Evolutionary conservation across 2,797 vertebrate genomes (phyloP), one percentile per base, ranked within the genome.

Genomic region (Pteronotus mesoamericanus): DNA sequence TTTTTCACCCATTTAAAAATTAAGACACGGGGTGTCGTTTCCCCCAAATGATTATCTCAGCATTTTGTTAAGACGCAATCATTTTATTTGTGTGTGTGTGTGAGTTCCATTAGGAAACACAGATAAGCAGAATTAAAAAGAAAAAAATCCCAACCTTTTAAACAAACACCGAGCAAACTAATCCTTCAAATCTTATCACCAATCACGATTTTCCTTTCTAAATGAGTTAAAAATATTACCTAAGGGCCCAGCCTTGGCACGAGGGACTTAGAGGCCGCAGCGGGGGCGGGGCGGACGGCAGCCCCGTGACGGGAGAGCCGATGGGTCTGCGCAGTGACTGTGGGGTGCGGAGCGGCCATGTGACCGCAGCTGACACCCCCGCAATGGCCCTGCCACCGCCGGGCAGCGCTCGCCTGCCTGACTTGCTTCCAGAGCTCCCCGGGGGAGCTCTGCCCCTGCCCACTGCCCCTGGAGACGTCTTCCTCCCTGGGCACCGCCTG

Each of bases 341-440:
- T 42, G 83, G 94, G 91, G 12, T 78, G 96, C 91, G 61, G 44
- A 74, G 3, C 59, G 34, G 66, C 96, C 61, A 87, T 53, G 51
- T 32, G 8, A 15, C 64, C 46, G 5, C 0, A 57, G 26, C 51
- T 75, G 85, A 24, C 8, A 69, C 85, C 55, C 21, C 42, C 18
- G 1, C n/a, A n/a, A n/a, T n/a, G 26, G 9, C 61, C 46, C 22
- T 0, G 29, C 37, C 34, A n/a, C 26, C 0, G 51, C 64, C 74
- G 69, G 78, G 89, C 3, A 42, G n/a, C 46, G 21, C 42, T 80
- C 55, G 29, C 51, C 83, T 39, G 48, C 26, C 53, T 89, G 59
- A 10, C 32, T 44, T 44, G 46, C 9, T 10, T 29, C 42, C 44
- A 34, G 66, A 77, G 29, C 79, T 91, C 46, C 42, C 0, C 0